phyloP scores from a whole-genome alignment of 2,113 vertebrate genomes.

The Smithornis capensis region DNA sequence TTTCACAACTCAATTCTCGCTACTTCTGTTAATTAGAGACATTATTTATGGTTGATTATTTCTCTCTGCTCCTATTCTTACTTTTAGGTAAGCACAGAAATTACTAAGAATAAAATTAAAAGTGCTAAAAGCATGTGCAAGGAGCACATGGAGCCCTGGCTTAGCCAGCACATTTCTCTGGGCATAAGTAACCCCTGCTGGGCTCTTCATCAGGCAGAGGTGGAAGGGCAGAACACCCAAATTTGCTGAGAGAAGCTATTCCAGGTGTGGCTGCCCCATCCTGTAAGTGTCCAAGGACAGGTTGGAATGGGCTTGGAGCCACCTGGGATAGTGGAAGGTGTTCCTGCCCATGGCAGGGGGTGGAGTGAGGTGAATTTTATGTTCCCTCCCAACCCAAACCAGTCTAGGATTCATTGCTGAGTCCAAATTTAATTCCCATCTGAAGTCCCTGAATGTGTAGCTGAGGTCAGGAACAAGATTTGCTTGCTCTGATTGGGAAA shows the following conservation, averaged over 20 bases:
- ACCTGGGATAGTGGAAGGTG: not conserved
- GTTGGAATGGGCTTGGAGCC: not conserved
- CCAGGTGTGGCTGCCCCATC: not conserved
- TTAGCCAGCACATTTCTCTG: not conserved
- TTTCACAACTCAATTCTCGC: not conserved
- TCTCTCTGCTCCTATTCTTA: not conserved
- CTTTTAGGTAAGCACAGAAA: not conserved
- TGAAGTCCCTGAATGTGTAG: not conserved
- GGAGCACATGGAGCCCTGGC: not conserved
- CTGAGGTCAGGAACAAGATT: not conserved
- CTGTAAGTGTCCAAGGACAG: not conserved
- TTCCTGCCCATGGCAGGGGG: not conserved
- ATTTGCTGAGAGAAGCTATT: not conserved
- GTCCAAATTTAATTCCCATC: not conserved
- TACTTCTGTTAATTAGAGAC: slow-evolving; percentile 15
- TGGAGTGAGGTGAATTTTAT: too few relatives aligned
- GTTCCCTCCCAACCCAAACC: too few relatives aligned
- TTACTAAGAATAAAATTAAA: not conserved
- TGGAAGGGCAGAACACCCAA: not conserved
- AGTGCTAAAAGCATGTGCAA: not conserved
- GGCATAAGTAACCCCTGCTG: not conserved
- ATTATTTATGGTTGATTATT: not conserved
- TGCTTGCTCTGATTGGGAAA: not conserved
- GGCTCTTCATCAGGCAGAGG: not conserved
- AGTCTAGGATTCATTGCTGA: not conserved